Evolutionary conservation across 2,113 vertebrate genomes (phyloP).

Genomic region (Grus americana): DNA sequence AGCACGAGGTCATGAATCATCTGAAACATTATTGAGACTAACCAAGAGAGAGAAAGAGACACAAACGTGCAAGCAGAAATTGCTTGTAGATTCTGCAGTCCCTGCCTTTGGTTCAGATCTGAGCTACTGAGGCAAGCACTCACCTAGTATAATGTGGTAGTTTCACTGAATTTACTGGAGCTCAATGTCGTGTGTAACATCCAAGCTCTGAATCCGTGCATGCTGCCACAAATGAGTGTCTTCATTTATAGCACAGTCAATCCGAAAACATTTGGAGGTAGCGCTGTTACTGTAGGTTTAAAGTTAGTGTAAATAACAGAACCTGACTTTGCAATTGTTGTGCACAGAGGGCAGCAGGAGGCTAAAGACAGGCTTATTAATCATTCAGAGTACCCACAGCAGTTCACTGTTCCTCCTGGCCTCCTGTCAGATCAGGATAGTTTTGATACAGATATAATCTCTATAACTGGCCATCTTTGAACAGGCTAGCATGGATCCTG

Average conservation of each 20-base stretch:
- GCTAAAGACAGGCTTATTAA: not conserved
- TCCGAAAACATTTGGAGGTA: not conserved
- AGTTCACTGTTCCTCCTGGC: not conserved
- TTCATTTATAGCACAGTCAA: not conserved
- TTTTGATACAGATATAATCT: not conserved
- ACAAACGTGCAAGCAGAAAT: not conserved
- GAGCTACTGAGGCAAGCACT: not conserved
- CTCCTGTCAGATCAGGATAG: not conserved
- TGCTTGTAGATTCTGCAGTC: not conserved
- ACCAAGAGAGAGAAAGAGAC: not conserved
- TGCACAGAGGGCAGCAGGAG: not conserved
- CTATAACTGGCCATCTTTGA: not conserved
- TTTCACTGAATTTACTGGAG: not conserved
- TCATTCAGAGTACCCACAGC: not conserved
- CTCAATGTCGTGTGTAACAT: too few species aligned
- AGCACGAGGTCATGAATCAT: not conserved
- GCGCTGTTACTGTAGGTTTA: not conserved
- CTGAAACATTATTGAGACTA: not conserved
- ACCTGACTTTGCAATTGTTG: not conserved
- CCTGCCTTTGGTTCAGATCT: fast-evolving
- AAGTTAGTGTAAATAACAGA: not conserved
- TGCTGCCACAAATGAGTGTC: not conserved
- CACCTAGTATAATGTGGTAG: not conserved
- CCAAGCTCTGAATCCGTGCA: not conserved
- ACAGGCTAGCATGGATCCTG: not conserved